Base-by-base conservation (phyloP, 2,797 vertebrate genomes). In the Champsocephalus gunnari region DNA sequence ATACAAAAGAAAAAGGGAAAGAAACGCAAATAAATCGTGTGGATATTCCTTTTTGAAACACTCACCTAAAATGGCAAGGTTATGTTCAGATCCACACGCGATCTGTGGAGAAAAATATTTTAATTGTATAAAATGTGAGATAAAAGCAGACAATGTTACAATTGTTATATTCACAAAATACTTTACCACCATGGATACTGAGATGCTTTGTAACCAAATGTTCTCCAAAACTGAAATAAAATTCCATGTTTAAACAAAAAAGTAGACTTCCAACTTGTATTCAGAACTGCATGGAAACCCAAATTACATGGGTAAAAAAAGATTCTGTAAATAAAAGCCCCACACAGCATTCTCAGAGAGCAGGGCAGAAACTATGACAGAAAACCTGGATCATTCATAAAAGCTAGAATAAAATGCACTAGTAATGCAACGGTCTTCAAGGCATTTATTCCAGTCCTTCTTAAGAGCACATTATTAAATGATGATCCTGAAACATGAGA, bases 31-130 rank as follows among this genome's bases (percentile, higher is more conserved):
- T 21, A 57, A 44, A 45, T n/a, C 63, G 2, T 43, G 17, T 56
- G 45, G 28, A 50, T 14, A 54, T 65, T 48, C 65, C 41, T 65
- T 44, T 65, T 3, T 45, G 49, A 66, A 13, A 72, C 16, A 96
- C 97, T 96, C 88, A 98, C 98, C 96, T 80, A 97, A 92, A 86
- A 97, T 79, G 67, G 97, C 97, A 77, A 99, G 94, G 91, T 96
- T 98, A 87, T 99, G 97, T 90, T 99, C 97, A 21, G 98, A 98
- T 87, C 97, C 97, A 92, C 97, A 99, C 0, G 95, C 92, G 0
- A 98, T 91, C 98, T 99, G 94, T 62, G 86, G 90, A 90, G 83
- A 69, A 69, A 88, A 79, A 17, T 7, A 75, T 32, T 50, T 51
- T 58, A 64, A 34, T 12, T 55, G 19, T 65, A 81, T 44, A 58